Evolutionary conservation across 2,797 vertebrate species (phyloP).

Genomic region (Pangasius krempfi): DNA sequence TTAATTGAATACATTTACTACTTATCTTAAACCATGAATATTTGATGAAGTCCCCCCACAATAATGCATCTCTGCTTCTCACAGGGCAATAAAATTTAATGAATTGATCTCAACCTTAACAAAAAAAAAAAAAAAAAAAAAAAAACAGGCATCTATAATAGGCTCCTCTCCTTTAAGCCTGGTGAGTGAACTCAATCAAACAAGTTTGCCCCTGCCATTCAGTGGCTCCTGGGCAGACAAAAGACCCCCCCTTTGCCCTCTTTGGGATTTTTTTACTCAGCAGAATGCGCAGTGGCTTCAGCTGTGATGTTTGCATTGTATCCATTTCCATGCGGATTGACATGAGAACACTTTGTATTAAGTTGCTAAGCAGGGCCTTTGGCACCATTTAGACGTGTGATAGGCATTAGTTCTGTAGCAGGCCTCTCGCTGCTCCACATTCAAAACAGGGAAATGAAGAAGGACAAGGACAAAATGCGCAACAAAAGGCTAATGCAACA

Average conservation of each 20-base stretch:
- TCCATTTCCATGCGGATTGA: conserved; percentile 99
- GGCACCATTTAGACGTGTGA: conserved; percentile 98
- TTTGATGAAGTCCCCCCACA: conserved; percentile 99
- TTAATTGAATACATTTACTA: conserved; percentile 99
- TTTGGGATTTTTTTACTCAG: conserved; percentile 85
- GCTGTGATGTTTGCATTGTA: conserved; percentile 99
- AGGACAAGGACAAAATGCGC: conserved; percentile 95
- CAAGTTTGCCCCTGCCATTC: conserved; percentile 93
- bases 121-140: conserved; percentile 72
- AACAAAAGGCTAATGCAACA: conserved; percentile 99
- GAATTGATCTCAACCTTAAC: conserved; percentile 99
- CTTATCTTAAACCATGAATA: conserved; percentile 99
- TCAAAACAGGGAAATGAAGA: conserved; percentile 99
- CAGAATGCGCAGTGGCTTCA: conserved; percentile 96
- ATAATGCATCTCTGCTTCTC: conserved; percentile 98
- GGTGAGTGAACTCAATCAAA: conserved; percentile 99
- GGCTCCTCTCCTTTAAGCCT: conserved; percentile 91
- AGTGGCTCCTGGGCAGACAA: conserved; percentile 83
- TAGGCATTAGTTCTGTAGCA: conserved; percentile 97
- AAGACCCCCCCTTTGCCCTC: conserved; percentile 77
- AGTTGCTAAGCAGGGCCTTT: conserved; percentile 97
- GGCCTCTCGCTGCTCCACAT: conserved; percentile 97
- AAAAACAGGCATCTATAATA: conserved; percentile 91
- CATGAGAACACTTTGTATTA: conserved; percentile 99
- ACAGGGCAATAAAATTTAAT: conserved; percentile 99